Conservation (phyloP, 1,140 invertebrate genomes). For the Saxidomus purpurata region DNA sequence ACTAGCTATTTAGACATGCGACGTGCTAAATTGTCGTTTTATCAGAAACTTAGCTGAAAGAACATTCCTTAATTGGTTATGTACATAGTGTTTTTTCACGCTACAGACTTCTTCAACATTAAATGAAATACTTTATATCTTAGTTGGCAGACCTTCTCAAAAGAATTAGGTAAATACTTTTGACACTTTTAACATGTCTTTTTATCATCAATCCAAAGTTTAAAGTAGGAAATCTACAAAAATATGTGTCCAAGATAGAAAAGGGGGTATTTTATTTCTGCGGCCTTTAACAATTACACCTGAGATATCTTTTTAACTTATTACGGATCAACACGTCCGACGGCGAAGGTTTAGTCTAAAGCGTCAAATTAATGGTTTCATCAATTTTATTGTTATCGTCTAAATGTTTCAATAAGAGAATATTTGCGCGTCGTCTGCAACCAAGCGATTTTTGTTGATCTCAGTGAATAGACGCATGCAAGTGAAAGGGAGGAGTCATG, state of each 20-base stretch:
- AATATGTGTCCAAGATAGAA: background rate
- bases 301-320: conserved; percentile 13
- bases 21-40: conserved; percentile 46
- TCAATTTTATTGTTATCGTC: background rate
- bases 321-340: conserved; percentile 14
- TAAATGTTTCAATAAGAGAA: background rate
- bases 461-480: conserved; percentile 18
- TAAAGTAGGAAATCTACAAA: background rate
- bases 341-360: background rate
- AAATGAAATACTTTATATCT: conserved; percentile 10
- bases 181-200: conserved; percentile 43
- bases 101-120: conserved; percentile 8
- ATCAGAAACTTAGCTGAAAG: conserved; percentile 4
- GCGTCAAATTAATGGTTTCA: conserved; percentile 38
- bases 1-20: background rate
- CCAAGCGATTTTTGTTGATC: conserved; percentile 8
- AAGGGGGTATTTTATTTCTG: conserved; percentile 25
- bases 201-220: conserved; percentile 29
- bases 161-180: conserved; percentile 38
- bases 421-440: conserved; percentile 40
- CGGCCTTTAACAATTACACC: background rate
- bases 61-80: conserved; percentile 29
- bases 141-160: conserved; percentile 5
- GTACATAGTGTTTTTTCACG: conserved; percentile 23
- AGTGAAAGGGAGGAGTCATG: conserved; percentile 36